Percentiles rank a stretch among this genome's conserved stretches.
These are phyloP conservation scores for Montipora cactus DNA, from an alignment of 64 coral and sea anemone species.

Conservation along the genomic window DNA sequence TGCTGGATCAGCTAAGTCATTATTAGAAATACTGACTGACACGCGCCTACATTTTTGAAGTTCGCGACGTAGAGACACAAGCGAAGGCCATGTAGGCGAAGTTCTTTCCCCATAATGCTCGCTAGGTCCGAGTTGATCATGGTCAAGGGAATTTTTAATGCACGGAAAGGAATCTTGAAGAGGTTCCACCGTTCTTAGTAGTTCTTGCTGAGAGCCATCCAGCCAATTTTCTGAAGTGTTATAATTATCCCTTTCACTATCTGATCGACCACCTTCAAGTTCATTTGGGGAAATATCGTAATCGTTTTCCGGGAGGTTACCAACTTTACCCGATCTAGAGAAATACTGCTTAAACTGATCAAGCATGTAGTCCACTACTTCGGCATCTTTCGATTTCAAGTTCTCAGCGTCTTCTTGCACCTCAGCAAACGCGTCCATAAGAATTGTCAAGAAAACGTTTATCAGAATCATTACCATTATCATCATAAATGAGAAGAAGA, in stretches of 20 bases:
- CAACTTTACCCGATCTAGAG: conserved; percentile 38
- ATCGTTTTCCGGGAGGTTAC: neutral
- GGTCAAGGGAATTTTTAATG: neutral
- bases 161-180: neutral
- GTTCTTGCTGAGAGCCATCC: neutral
- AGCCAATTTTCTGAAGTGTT: neutral
- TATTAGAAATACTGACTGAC: neutral
- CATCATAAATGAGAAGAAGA: conserved; percentile 94
- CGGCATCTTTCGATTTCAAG: conserved; percentile 62
- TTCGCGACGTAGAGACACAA: neutral
- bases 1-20: neutral
- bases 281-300: neutral
- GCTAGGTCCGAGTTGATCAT: neutral
- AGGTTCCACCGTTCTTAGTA: neutral
- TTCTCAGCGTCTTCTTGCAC: conserved; percentile 75
- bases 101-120: neutral
- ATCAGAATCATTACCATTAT: conserved; percentile 95
- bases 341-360: conserved; percentile 56
- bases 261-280: neutral
- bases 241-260: neutral
- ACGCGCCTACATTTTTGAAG: neutral
- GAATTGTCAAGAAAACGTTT: conserved; percentile 88
- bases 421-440: conserved; percentile 90
- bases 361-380: conserved; percentile 66
- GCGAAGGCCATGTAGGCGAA: conserved; percentile 5